Evolutionary conservation across 2,888 invertebrate genomes (phyloP), one percentile per base, ranked within the genome.

Genomic region (Hyposoter didymator): DNA sequence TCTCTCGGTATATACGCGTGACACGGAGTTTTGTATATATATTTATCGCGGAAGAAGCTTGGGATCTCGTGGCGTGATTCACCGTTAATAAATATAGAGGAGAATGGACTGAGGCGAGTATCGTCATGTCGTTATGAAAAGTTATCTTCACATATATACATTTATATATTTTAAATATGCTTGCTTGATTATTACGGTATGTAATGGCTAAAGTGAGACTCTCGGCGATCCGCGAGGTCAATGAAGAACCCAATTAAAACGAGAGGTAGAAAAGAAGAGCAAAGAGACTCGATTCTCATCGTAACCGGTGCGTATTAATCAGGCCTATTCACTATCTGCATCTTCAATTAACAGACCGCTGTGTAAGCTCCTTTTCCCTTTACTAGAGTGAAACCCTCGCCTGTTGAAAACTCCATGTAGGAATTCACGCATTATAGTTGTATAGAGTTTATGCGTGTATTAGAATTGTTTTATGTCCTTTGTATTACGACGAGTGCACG

Each of bases 231-330:
- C 66, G 67, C 66, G 67, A 76, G 73, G 32, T 55, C 79, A 43
- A 72, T 86, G 81, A 83, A 88, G 88, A 83, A 88, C 86, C 87
- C 87, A 88, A 88, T 88, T 87, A 88, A 86, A 84, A 84, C 67
- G 66, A 22, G 64, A 43, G n/a, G 52, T 32, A 52, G 19, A 32
- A 55, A 35, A 19, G 67, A 32, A 47, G 52, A 67, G n/a, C 22
- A 67, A 55, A 59, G 43, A 39, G 78, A 64, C 69, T 47, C 52
- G 73, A 43, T 59, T 59, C 64, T 55, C 55, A 73, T 69, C 49
- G 80, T 66, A 84, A 72, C 67, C 82, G 72, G 85, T 85, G 85
- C 84, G 84, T 87, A 87, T 85, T 84, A 85, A 87, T 85, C 78
- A 69, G 79, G 75, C 84, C 87, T 84, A 84, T 85, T 84, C 85